These are phyloP conservation scores for Carduelis carduelis DNA, from an alignment of 2,797 vertebrate genomes.

Conservation along the genomic window DNA sequence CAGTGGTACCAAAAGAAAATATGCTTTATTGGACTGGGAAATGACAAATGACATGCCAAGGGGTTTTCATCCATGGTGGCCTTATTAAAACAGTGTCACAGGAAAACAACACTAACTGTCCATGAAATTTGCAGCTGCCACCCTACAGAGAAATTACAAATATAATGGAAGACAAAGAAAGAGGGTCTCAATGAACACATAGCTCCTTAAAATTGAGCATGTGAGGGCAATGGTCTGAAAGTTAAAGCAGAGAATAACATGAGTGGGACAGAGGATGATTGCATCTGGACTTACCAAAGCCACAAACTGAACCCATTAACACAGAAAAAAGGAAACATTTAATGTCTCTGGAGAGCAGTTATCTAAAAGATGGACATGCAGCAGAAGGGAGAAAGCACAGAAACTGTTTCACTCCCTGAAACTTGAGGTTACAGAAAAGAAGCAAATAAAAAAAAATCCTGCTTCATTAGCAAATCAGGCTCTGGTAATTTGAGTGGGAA, in stretches of 20 bases:
- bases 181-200: background rate
- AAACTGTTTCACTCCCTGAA: background rate
- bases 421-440: background rate
- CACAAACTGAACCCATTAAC: background rate
- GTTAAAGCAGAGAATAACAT: background rate
- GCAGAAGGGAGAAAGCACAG: background rate
- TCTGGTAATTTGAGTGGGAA: background rate
- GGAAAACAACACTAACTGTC: background rate
- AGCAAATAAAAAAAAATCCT: background rate
- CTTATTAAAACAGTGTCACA: conserved; percentile 16
- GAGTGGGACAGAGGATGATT: background rate
- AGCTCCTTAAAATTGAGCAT: background rate
- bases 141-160: conserved; percentile 2
- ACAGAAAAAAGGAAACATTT: background rate
- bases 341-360: background rate
- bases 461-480: background rate
- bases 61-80: background rate
- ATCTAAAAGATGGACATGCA: conserved; percentile 13
- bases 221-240: background rate
- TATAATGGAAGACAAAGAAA: conserved; percentile 6
- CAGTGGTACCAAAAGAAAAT: background rate
- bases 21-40: background rate
- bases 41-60: background rate
- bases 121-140: conserved; percentile 7
- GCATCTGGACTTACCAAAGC: background rate